Evolutionary conservation across 64 coral and sea anemone species (phyloP).

Genomic region (Stichodactyla mertensii): DNA sequence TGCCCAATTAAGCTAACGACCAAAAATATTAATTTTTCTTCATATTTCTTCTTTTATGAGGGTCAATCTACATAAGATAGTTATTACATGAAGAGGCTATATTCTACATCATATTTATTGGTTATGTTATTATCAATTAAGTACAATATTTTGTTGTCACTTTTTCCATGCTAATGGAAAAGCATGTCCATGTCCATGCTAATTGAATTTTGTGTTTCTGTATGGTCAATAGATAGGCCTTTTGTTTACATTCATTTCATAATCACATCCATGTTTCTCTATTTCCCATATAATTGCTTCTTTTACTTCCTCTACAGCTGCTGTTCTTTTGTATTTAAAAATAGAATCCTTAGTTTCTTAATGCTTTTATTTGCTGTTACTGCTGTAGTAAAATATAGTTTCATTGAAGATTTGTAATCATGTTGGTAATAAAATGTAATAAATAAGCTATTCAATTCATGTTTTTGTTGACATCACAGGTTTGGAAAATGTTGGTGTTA

Average conservation of each 20-base stretch:
- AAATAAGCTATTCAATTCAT: no score
- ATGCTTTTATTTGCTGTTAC: neutral
- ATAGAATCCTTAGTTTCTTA: neutral
- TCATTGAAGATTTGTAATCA: no score
- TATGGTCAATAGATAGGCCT: neutral
- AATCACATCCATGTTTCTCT: neutral
- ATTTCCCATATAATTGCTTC: constrained; percentile 2
- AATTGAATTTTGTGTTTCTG: constrained; percentile 6
- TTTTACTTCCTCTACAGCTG: constrained; percentile 1
- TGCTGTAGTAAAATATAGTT: neutral
- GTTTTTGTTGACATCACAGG: no score
- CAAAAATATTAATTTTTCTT: no score
- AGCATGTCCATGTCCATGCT: neutral
- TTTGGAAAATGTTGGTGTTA: no score
- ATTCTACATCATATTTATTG: no score
- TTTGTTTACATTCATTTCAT: constrained; percentile 4
- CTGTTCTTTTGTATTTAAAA: neutral
- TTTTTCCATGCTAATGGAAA: neutral
- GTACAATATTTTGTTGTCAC: neutral
- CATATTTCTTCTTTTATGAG: no score
- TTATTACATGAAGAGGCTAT: no score
- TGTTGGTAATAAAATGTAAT: no score
- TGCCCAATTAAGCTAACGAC: neutral
- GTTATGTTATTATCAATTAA: neutral
- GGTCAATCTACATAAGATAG: no score